phyloP scores from a whole-genome alignment of 2,888 invertebrate genomes.

The Stenichneumon culpator region DNA sequence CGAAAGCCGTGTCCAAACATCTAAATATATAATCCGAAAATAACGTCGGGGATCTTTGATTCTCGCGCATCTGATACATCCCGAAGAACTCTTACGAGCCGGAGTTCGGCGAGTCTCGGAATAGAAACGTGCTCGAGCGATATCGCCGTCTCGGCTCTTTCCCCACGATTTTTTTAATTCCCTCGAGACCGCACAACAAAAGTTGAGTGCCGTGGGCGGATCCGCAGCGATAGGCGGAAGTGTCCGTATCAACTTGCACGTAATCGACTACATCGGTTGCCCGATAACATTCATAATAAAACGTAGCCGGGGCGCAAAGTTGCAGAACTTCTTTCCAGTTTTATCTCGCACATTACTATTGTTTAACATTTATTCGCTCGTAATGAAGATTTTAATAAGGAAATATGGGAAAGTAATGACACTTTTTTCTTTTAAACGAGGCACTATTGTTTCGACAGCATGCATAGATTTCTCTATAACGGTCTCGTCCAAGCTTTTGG shows the following conservation, averaged over 20 bases:
- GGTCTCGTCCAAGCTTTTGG: neutral
- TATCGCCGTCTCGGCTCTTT: neutral
- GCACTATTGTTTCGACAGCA: neutral
- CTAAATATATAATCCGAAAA: neutral
- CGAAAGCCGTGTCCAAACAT: neutral
- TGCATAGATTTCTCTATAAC: slow-evolving; percentile 54
- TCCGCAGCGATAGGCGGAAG: slow-evolving; percentile 50
- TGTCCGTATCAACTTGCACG: slow-evolving; percentile 47
- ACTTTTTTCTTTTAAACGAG: neutral
- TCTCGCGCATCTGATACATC: slow-evolving; percentile 23
- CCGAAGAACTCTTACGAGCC: slow-evolving; percentile 36
- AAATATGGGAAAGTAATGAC: neutral
- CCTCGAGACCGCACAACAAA: neutral
- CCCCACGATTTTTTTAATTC: slow-evolving; percentile 1
- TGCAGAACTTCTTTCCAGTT: slow-evolving; percentile 11
- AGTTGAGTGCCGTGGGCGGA: slow-evolving; percentile 48
- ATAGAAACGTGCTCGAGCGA: slow-evolving; percentile 29
- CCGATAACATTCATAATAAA: slow-evolving; percentile 21
- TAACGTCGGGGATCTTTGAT: slow-evolving; percentile 2
- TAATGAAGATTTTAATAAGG: neutral
- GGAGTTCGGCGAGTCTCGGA: slow-evolving; percentile 49
- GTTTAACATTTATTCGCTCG: neutral
- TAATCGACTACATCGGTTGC: slow-evolving; percentile 43
- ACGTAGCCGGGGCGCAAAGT: slow-evolving; percentile 20
- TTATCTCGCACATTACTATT: slow-evolving; percentile 3